Conservation (phyloP, 2,113 vertebrate species). For the Epinephelus moara region DNA sequence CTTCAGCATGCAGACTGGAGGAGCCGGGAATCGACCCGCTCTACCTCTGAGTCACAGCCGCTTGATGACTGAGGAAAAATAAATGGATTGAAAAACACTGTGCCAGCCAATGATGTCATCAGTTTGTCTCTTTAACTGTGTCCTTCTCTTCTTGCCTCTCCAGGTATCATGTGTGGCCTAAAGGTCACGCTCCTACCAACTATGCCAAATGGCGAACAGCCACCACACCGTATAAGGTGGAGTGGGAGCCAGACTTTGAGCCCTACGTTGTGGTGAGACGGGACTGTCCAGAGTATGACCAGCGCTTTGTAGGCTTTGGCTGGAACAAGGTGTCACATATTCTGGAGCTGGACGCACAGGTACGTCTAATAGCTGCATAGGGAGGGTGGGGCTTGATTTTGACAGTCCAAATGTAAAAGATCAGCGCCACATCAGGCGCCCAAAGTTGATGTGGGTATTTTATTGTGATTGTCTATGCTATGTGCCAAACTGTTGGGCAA, state of each 20-base stretch:
- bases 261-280: conserved; percentile 94
- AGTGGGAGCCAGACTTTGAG: conserved; percentile 95
- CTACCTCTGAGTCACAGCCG: too few relatives aligned
- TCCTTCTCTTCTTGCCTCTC: neutral
- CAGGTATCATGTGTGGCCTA: conserved; percentile 97
- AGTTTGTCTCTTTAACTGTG: neutral
- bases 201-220: conserved; percentile 95
- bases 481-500: too few relatives aligned
- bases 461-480: too few relatives aligned
- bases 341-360: conserved; percentile 96
- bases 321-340: conserved; percentile 98
- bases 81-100: too few relatives aligned
- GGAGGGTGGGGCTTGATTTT: neutral
- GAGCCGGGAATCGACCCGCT: too few relatives aligned
- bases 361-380: conserved; percentile 53
- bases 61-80: neutral
- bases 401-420: neutral
- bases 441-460: neutral
- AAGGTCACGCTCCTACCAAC: conserved; percentile 92
- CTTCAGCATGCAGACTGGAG: too few relatives aligned
- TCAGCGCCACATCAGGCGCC: neutral
- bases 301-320: conserved; percentile 96
- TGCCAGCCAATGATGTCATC: neutral
- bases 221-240: conserved; percentile 90
- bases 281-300: conserved; percentile 94